Conservation (phyloP, 2,797 vertebrate genomes). For the Xenentodon cancila region DNA sequence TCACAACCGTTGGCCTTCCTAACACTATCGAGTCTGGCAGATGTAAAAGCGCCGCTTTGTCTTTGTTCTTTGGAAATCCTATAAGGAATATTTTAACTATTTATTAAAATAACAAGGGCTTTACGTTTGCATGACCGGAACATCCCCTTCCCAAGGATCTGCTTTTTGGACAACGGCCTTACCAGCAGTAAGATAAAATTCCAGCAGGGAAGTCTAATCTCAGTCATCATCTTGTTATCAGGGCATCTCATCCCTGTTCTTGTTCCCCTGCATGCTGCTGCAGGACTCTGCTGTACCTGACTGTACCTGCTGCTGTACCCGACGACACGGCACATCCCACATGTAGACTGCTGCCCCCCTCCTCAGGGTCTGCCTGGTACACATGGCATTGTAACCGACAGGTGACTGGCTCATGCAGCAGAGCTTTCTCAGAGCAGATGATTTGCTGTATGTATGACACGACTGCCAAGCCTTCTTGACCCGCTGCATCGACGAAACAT, state of each 20-base stretch:
- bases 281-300: slow-evolving; percentile 16
- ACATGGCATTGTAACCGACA: too few species aligned
- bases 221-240: slow-evolving; percentile 55
- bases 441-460: too few species aligned
- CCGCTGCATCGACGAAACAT: too few species aligned
- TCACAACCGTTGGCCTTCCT: slow-evolving; percentile 1
- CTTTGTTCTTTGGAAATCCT: neutral
- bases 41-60: slow-evolving; percentile 11
- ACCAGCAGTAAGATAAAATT: slow-evolving; percentile 59
- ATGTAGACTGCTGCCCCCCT: slow-evolving; percentile 7
- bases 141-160: neutral
- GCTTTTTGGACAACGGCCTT: slow-evolving; percentile 10
- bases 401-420: too few species aligned
- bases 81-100: neutral
- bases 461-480: too few species aligned
- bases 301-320: neutral
- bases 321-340: slow-evolving; percentile 2
- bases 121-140: too few species aligned
- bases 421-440: too few species aligned
- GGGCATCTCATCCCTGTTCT: slow-evolving; percentile 18
- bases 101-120: too few species aligned
- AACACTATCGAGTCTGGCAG: slow-evolving; percentile 9
- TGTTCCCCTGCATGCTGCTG: slow-evolving; percentile 50
- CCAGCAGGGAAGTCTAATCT: slow-evolving; percentile 14
- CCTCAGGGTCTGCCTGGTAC: too few species aligned